These are phyloP conservation scores for Creontiades dilutus DNA, from an alignment of 2,888 invertebrate genomes.

Conservation along the genomic window DNA sequence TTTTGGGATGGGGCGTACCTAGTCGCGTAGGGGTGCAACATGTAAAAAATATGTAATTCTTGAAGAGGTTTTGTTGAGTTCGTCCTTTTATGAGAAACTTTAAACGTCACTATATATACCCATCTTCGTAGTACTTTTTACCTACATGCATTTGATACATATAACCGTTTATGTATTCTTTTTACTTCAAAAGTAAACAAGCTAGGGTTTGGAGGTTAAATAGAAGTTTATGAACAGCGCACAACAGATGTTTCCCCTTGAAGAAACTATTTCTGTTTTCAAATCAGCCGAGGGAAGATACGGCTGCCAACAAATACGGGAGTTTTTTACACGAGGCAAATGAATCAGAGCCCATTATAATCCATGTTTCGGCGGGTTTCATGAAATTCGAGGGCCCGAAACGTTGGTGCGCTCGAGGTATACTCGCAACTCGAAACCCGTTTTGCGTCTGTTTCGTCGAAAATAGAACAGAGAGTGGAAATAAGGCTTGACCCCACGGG, in stretches of 20 bases:
- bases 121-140: too few relatives aligned
- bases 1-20: too few relatives aligned
- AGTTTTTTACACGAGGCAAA: constrained; percentile 4
- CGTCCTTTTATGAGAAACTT: too few relatives aligned
- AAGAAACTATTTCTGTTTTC: constrained; percentile 33
- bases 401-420: not conserved
- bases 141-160: too few relatives aligned
- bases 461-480: not conserved
- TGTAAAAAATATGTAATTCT: too few relatives aligned
- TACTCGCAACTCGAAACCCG: not conserved
- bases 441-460: not conserved
- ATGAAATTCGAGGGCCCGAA: not conserved
- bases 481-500: not conserved
- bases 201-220: not conserved
- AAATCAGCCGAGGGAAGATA: constrained; percentile 4
- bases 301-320: not conserved
- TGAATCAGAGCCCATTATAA: constrained; percentile 24
- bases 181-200: too few relatives aligned
- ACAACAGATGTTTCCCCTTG: constrained; percentile 42
- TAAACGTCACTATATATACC: too few relatives aligned
- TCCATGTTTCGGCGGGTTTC: not conserved
- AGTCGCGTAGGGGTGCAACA: too few relatives aligned
- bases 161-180: too few relatives aligned
- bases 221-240: not conserved
- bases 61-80: too few relatives aligned